These are phyloP conservation scores for Plemyria rubiginata DNA, from an alignment of 2,888 invertebrate genomes.

Conservation along the genomic window DNA sequence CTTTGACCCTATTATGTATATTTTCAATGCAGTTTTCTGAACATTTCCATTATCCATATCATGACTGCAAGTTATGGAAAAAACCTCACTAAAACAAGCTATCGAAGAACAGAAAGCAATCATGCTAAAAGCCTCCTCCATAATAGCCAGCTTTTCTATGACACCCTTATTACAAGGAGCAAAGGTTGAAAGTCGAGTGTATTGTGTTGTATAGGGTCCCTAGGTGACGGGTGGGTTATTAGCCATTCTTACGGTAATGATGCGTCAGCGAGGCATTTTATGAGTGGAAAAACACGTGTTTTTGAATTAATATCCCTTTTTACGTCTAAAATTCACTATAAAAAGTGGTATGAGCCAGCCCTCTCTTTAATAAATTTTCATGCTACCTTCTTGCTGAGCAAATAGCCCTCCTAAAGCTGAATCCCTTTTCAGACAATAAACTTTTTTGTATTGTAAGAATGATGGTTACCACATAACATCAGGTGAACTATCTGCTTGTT, in stretches of 20 bases:
- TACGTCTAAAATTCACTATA: too few relatives aligned
- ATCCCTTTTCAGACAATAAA: too few relatives aligned
- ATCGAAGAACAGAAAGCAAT: constrained; percentile 26
- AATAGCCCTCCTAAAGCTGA: too few relatives aligned
- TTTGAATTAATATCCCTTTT: neutral
- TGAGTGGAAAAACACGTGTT: constrained; percentile 11
- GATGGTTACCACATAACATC: too few relatives aligned
- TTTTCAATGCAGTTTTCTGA: neutral
- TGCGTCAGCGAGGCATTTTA: constrained; percentile 22
- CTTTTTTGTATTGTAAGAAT: too few relatives aligned
- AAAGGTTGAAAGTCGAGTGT: constrained; percentile 8
- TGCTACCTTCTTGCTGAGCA: too few relatives aligned
- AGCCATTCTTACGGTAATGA: constrained; percentile 32
- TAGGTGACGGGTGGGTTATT: constrained; percentile 16
- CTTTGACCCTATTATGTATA: neutral
- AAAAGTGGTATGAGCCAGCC: neutral
- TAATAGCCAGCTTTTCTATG: constrained; percentile 9
- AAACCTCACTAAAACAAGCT: constrained; percentile 5
- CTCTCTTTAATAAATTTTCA: too few relatives aligned
- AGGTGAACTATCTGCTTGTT: too few relatives aligned
- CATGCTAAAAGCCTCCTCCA: constrained; percentile 26
- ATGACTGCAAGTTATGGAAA: neutral
- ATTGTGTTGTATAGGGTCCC: constrained; percentile 3
- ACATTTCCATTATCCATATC: neutral
- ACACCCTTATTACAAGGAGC: constrained; percentile 5